phyloP scores from a whole-genome alignment of 2,113 vertebrate genomes.

The Sialia sialis region DNA sequence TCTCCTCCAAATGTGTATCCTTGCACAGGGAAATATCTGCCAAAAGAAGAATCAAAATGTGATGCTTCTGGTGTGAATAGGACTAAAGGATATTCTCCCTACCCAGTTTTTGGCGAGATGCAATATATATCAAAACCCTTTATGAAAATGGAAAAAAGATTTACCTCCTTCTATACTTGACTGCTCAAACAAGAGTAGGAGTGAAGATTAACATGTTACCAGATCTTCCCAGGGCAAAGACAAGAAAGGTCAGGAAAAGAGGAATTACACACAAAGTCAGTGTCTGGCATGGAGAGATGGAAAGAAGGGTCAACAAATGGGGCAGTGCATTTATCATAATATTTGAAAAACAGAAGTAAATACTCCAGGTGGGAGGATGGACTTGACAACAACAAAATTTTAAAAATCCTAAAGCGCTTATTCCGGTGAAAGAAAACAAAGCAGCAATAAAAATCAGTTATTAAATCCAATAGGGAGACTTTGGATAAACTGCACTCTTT shows the following conservation, averaged over 20 bases:
- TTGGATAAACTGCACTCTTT: background rate
- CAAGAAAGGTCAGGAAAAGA: background rate
- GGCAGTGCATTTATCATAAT: background rate
- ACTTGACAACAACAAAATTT: background rate
- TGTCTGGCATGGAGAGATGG: background rate
- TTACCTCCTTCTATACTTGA: background rate
- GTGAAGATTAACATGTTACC: background rate
- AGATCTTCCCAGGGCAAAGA: background rate
- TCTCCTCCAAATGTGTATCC: background rate
- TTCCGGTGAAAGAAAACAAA: background rate
- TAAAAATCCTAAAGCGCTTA: background rate
- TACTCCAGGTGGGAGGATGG: background rate
- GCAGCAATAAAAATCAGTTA: background rate
- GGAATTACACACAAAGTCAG: background rate
- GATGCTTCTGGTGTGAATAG: background rate
- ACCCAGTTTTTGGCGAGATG: background rate
- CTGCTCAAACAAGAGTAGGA: background rate
- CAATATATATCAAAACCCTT: background rate
- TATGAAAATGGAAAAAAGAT: background rate
- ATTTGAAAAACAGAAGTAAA: background rate
- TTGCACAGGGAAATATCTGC: background rate
- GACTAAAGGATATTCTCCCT: background rate
- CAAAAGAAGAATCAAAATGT: background rate
- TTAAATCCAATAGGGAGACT: background rate
- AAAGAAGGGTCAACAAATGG: background rate